Evolutionary conservation across 2,888 invertebrate genomes (phyloP).

Genomic region (Neocrepidodera transversa): DNA sequence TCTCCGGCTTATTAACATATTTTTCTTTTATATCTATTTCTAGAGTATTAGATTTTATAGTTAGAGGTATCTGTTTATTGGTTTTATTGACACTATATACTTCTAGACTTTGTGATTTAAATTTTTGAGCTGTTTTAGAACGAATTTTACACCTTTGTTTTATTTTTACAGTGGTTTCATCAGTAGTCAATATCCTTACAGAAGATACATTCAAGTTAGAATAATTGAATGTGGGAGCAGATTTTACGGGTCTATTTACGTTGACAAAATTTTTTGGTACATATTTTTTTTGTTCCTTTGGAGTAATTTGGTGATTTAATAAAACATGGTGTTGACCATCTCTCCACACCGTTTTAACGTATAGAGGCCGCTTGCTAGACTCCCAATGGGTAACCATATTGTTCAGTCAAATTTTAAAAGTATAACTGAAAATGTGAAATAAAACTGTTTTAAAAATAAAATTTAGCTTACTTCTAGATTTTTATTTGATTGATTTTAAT

Average conservation of each 20-base stretch:
- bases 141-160: constrained; percentile 24
- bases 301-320: constrained; percentile 51
- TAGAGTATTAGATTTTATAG: constrained; percentile 40
- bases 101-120: constrained; percentile 1
- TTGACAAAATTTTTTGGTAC: neutral
- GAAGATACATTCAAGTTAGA: constrained; percentile 47
- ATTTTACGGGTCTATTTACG: constrained; percentile 31
- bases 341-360: constrained; percentile 71
- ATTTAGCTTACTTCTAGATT: too few species aligned
- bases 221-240: constrained; percentile 25
- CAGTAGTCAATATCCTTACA: constrained; percentile 44
- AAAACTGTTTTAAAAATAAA: too few species aligned
- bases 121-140: neutral
- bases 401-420: neutral
- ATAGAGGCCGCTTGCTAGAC: constrained; percentile 65
- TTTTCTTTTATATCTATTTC: constrained; percentile 24
- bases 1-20: neutral
- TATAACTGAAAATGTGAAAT: too few species aligned
- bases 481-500: too few species aligned
- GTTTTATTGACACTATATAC: constrained; percentile 5
- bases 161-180: constrained; percentile 1
- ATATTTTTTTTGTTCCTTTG: constrained; percentile 11
- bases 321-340: constrained; percentile 74
- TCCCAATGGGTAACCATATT: constrained; percentile 63
- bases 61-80: constrained; percentile 2